Percentiles rank a stretch among this genome's conserved stretches.
Conservation (phyloP, 2,113 vertebrate species). For the Grus americana region DNA sequence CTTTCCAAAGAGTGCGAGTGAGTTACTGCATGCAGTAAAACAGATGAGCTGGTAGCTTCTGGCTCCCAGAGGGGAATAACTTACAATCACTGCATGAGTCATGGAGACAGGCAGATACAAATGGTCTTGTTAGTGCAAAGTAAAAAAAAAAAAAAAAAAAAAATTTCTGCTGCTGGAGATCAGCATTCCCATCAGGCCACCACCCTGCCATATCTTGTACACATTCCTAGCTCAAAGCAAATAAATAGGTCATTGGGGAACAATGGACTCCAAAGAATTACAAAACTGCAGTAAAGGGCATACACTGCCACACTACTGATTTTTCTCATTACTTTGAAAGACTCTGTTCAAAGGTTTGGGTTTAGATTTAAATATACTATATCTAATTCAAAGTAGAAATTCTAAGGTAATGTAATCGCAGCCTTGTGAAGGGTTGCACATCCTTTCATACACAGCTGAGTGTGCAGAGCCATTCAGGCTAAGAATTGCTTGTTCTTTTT, state of each 20-base stretch:
- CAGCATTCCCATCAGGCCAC: constrained; percentile 21
- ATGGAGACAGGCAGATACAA: constrained; percentile 1
- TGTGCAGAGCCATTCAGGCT: neutral
- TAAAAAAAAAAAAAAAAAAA: neutral
- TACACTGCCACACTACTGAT: neutral
- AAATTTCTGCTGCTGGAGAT: neutral
- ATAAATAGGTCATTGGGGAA: neutral
- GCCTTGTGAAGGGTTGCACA: neutral
- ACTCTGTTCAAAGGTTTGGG: neutral
- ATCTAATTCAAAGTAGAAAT: neutral
- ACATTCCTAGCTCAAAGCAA: neutral
- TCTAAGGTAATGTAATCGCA: neutral
- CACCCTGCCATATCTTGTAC: neutral
- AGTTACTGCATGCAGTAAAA: neutral
- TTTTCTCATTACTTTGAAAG: neutral
- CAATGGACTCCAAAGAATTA: neutral
- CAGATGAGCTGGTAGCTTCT: constrained; percentile 1
- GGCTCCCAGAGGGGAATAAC: neutral
- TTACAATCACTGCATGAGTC: neutral
- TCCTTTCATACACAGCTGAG: neutral
- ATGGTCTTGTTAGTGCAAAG: neutral
- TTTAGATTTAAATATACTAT: neutral
- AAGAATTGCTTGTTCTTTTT: neutral
- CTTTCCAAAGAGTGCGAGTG: neutral
- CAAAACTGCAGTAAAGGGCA: neutral